These are phyloP conservation scores for Drosophila guanche DNA, from an alignment of 1,140 invertebrate species.

Conservation along the genomic window DNA sequence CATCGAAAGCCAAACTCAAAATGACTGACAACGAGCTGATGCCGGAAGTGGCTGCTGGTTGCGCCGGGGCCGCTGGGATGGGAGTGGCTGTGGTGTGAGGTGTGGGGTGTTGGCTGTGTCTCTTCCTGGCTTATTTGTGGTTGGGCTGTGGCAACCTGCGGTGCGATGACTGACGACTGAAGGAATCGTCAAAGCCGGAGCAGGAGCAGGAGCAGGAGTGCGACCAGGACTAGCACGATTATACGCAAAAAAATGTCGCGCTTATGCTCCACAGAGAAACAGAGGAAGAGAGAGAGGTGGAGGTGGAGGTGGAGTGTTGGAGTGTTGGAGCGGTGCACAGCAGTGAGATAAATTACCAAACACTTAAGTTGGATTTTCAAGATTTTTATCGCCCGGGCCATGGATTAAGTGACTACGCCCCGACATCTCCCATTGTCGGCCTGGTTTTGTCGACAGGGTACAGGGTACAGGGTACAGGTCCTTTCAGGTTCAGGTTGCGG, in stretches of 20 bases:
- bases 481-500: constrained; percentile 17
- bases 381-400: constrained; percentile 80
- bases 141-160: constrained; percentile 41
- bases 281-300: neutral
- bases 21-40: constrained; percentile 83
- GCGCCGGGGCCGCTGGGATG: neutral
- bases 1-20: constrained; percentile 78
- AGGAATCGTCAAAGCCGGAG: constrained; percentile 15
- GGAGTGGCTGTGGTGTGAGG: neutral
- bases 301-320: neutral
- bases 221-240: constrained; percentile 35
- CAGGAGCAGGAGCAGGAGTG: neutral
- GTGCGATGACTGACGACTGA: constrained; percentile 67
- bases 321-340: constrained; percentile 20
- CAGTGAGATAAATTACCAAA: constrained; percentile 82
- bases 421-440: constrained; percentile 28
- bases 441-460: constrained; percentile 5
- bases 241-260: constrained; percentile 70
- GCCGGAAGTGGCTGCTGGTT: constrained; percentile 28
- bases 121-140: constrained; percentile 59
- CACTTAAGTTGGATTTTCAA: constrained; percentile 83
- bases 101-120: no score
- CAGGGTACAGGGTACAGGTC: neutral
- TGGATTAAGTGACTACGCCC: constrained; percentile 79
- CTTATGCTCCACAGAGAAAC: constrained; percentile 32